Percentiles rank a stretch among this genome's conserved stretches.
phyloP scores from a whole-genome alignment of 2,797 vertebrate genomes.

The Pelodytes ibericus region DNA sequence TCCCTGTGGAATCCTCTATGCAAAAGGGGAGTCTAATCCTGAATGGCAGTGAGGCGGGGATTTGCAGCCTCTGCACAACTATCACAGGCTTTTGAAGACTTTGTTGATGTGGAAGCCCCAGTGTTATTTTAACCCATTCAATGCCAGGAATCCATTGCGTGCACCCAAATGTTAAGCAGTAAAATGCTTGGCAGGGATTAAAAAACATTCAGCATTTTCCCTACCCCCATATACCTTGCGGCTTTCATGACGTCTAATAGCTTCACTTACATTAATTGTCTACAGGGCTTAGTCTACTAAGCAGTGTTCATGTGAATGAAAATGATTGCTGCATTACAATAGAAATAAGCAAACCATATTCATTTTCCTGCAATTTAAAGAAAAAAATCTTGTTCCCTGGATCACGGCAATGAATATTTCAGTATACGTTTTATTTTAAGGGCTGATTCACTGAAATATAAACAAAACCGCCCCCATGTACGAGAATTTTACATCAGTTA shows the following conservation, averaged over 20 bases:
- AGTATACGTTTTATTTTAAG: background rate
- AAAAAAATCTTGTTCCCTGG: background rate
- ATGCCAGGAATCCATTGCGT: no score
- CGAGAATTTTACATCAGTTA: background rate
- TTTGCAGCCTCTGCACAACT: background rate
- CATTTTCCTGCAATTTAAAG: background rate
- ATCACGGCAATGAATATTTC: background rate
- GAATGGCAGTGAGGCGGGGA: background rate
- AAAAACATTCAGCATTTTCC: background rate
- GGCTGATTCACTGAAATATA: background rate
- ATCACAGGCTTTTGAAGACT: background rate
- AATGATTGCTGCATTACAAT: background rate
- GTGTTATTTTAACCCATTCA: background rate
- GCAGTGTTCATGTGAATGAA: background rate
- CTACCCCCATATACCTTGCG: background rate
- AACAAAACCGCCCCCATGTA: background rate
- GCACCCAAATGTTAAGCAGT: background rate
- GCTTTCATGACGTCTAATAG: background rate
- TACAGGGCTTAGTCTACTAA: background rate
- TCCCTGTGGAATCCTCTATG: background rate
- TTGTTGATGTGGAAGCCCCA: background rate
- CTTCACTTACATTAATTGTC: background rate
- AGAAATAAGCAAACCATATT: background rate
- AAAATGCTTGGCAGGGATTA: background rate
- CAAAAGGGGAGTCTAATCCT: background rate